Base-by-base conservation (phyloP, 2,888 invertebrate genomes). In the Altica lythri region DNA sequence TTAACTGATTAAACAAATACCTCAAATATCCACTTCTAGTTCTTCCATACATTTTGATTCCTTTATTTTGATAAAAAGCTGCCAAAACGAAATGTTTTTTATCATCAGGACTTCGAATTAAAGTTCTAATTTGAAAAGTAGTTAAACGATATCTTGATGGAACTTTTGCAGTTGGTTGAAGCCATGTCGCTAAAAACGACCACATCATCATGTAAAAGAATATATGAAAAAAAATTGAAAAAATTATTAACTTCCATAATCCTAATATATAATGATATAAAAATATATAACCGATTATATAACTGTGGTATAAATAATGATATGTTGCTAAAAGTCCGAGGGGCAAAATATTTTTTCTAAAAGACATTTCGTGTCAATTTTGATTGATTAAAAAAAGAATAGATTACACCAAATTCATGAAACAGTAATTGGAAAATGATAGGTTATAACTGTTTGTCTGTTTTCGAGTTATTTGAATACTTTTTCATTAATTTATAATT, bases 141-240 rank as follows among this genome's bases (percentile, higher is more conserved):
- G 40, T 32, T 5, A 49, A 22, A 32, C 13, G 30, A 17, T 32
- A 49, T 27, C 19, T 32, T 9, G 30, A 13, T 2, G 49, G 49
- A 14, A 49, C 49, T 5, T 30, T 19, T 1, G 38, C 40, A 10
- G 30, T 19, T 2, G 49, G 49, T 32, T 40, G 40, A 14, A 49
- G 30, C 30, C 40, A 40, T 6, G 49, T 49, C 2, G 49, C 49
- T 22, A 49, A 3, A 19, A 30, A 10, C 1, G 49, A 30, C 49
- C 49, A 49, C 12, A 30, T 14, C 49, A 49, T 49, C 49, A 49
- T 40, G 18, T 30, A 49, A 42, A 32, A 49, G 2, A 49, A 32
- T 6, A 30, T 3, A 10, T 49, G 18, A 27, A 49, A 49, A 10
- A 32, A 1, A 19, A 49, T 13, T 2, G 35, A 4, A 22, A 32